Evolutionary conservation across 2,797 vertebrate species (phyloP).

Genomic region (Alectoris magna): DNA sequence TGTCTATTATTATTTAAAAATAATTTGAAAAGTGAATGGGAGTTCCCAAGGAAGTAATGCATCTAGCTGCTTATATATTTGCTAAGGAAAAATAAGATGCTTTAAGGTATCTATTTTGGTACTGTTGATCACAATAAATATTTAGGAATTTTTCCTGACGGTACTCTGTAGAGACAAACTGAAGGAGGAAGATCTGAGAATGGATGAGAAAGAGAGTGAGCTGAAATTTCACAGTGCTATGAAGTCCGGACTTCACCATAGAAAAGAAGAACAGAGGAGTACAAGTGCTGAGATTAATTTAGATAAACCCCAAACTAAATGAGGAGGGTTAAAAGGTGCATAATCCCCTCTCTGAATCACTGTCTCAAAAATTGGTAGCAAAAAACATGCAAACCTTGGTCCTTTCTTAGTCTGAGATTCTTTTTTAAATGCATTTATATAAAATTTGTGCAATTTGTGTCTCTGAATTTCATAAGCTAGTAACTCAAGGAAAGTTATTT

Average conservation of each 20-base stretch:
- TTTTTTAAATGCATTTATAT: background rate
- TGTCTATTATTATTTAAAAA: background rate
- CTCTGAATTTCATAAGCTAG: background rate
- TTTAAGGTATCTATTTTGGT: background rate
- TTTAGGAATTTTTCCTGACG: background rate
- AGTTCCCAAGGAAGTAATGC: background rate
- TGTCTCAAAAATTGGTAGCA: background rate
- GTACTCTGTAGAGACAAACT: background rate
- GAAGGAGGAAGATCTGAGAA: background rate
- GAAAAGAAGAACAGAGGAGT: background rate
- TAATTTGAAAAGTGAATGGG: background rate
- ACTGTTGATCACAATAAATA: background rate
- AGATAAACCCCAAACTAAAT: background rate
- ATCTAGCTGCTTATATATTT: background rate
- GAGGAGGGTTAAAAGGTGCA: background rate
- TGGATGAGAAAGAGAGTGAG: background rate
- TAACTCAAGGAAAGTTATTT: background rate
- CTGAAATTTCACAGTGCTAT: background rate
- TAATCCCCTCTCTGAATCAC: background rate
- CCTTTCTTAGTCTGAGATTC: background rate
- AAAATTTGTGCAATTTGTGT: background rate
- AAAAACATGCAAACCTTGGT: background rate
- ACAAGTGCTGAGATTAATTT: background rate
- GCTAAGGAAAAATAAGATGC: background rate
- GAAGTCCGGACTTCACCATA: background rate